Base-by-base conservation (phyloP, 2,888 invertebrate species). In the Druceiella hillmani region DNA sequence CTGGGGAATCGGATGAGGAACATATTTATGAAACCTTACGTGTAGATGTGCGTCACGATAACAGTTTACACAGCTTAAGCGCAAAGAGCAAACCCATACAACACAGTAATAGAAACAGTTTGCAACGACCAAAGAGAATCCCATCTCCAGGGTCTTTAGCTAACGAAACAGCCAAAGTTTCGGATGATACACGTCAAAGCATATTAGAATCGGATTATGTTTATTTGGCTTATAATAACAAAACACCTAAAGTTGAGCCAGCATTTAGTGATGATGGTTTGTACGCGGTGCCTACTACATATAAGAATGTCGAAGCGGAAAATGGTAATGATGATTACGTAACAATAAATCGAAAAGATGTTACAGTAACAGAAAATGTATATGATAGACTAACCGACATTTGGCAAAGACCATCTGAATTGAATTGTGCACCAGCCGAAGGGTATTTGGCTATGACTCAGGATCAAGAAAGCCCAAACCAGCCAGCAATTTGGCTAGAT, bases 401-500 rank as follows among this genome's bases (percentile, higher is more conserved):
- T 3, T 63, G 66, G 37, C 58, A 61, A 44, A 52, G 67, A 10
- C 64, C 59, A 33, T 67, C 66, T 50, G 65, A 68, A 9, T 44
- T 62, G 3, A 57, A 38, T 37, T 53, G 51, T 13, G 44, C 61
- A 10, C 15, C 27, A 36, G 53, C 62, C 1, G 48, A 53, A 13
- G 69, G 68, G 20, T 70, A 70, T 49, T 55, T 69, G 44, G 67
- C 69, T 0, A 70, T 70, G 70, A 61, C 58, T 43, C 51, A 61
- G 2, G 69, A 66, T 7, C 65, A 64, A 33, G 63, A 68, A 44
- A 69, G 65, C 46, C 82, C 83, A 1, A 83, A 78, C 15, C 67
- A 75, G 3, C 81, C 82, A 3, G 79, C 81, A 37, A 78, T 82
- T 40, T 84, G 84, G 83, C 56, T 83, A 14, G 82, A 80, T 47